Evolutionary conservation across 2,797 vertebrate species (phyloP).

Genomic region (Bryconaethiops microstoma): DNA sequence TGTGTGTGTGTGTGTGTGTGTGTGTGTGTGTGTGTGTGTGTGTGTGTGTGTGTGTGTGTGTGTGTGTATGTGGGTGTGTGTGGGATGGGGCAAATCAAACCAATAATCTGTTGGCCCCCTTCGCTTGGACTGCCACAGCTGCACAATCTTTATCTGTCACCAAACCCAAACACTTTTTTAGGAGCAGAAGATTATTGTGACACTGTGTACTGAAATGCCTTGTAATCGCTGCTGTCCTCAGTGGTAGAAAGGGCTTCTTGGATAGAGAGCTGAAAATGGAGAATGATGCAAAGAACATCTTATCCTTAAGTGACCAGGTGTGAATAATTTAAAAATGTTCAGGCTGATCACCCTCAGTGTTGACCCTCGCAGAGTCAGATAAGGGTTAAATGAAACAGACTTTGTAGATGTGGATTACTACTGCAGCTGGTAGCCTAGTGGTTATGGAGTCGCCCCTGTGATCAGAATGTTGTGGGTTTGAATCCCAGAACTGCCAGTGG

Average conservation of each 20-base stretch:
- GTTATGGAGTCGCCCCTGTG: too few relatives aligned
- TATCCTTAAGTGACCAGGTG: not conserved
- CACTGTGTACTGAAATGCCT: not conserved
- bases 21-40: too few relatives aligned
- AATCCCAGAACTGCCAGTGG: too few relatives aligned
- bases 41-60: too few relatives aligned
- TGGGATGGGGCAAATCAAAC: constrained; percentile 10
- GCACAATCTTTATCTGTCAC: not conserved
- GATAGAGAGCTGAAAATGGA: not conserved
- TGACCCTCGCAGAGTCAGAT: too few relatives aligned
- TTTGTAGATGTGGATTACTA: too few relatives aligned
- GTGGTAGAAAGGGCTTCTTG: not conserved
- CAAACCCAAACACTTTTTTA: not conserved
- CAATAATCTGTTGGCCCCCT: constrained; percentile 1
- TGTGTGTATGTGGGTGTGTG: too few relatives aligned
- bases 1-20: too few relatives aligned
- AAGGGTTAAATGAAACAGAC: too few relatives aligned
- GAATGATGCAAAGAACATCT: not conserved
- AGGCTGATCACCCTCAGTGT: not conserved
- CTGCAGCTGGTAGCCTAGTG: too few relatives aligned
- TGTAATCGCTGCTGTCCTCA: not conserved
- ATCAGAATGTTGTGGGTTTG: too few relatives aligned
- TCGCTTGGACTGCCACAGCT: not conserved
- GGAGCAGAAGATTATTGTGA: not conserved
- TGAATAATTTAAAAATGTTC: not conserved